Base-by-base conservation (phyloP, 2,888 invertebrate genomes). In the Ophion ventricosus region DNA sequence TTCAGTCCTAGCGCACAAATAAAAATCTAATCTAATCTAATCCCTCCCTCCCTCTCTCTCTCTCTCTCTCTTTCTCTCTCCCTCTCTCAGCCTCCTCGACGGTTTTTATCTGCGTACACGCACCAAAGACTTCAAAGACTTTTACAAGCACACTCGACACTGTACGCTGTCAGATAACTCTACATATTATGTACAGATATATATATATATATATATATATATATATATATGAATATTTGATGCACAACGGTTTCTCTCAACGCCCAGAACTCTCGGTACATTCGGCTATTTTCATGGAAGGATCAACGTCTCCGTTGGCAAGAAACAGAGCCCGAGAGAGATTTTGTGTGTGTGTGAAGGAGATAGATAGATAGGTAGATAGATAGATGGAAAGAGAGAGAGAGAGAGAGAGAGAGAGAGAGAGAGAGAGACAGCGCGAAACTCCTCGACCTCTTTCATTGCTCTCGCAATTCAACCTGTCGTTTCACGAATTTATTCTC, bases 401-500 rank as follows among this genome's bases (percentile, higher is more conserved):
- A 26, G 66, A 64, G n/a, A 66, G 49, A 72, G 73, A 35, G 23
- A 73, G 56, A 17, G 29, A 40, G 63, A 29, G 20, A 14, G 54
- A 29, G 54, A 64, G 54, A 72, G 35, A 70, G 35, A 57, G 8
- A 17, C 26, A 25, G 54, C 17, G 17, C 26, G 26, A 8, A 70
- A 29, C 29, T 54, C 59, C 70, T 56, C 70, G 14, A 49, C 70
- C 70, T 59, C 61, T 43, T 43, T 61, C 61, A 57, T 66, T 63
- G 61, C 54, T 77, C 69, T 67, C 40, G 57, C 73, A 66, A 67
- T 76, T 77, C 59, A 63, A 70, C 59, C 59, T 69, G 66, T 66
- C 81, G 72, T 75, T 84, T 84, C 72, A 29, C 66, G 79, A 84
- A 79, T 84, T 84, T 82, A 82, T 75, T 84, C 84, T 84, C 84